Evolutionary conservation across 2,888 invertebrate genomes (phyloP).

Genomic region (Drosophila nr. perissopoda): DNA sequence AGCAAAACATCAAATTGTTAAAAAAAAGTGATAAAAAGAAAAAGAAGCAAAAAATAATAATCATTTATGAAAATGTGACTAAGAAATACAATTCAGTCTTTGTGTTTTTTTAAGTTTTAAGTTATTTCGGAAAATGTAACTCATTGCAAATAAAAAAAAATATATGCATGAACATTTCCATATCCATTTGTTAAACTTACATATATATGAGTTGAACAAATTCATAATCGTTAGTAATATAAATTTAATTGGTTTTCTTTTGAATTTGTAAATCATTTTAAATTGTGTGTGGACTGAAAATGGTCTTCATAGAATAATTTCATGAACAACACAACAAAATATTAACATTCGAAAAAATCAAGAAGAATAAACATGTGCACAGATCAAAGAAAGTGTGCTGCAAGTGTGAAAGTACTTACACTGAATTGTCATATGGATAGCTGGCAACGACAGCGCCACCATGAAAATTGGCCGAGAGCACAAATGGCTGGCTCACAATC

Average conservation of each 20-base stretch:
- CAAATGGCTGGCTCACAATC: conserved; percentile 94
- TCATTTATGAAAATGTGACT: background rate
- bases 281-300: background rate
- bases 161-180: background rate
- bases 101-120: background rate
- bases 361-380: background rate
- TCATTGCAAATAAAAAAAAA: background rate
- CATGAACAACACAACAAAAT: background rate
- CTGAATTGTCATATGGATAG: conserved; percentile 96
- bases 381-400: background rate
- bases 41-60: background rate
- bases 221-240: background rate
- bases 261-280: background rate
- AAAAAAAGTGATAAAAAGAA: background rate
- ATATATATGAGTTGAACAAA: background rate
- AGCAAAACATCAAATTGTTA: background rate
- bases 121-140: background rate
- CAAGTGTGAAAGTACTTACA: conserved; percentile 85
- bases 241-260: background rate
- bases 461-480: conserved; percentile 96
- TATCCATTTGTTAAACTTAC: background rate
- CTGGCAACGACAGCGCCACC: conserved; percentile 99
- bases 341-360: background rate
- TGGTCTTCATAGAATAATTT: background rate
- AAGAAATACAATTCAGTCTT: background rate